A percentile compares a stretch with the other conserved stretches of the same genome.
phyloP scores from a whole-genome alignment of 1,140 invertebrate species.

The Lepidurus apus region DNA sequence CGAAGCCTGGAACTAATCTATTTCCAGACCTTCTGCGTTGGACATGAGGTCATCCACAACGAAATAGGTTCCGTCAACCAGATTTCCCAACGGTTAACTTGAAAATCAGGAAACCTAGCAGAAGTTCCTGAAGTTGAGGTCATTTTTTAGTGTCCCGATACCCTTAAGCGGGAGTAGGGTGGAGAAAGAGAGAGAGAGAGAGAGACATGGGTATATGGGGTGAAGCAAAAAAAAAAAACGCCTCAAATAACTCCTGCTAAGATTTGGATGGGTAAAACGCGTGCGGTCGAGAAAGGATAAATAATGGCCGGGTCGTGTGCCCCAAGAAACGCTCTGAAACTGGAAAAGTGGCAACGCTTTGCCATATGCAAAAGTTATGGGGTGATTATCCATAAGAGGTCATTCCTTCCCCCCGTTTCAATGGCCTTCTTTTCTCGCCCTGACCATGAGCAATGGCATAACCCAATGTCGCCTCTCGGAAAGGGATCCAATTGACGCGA shows the following conservation, averaged over 20 bases:
- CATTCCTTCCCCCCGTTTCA: neutral
- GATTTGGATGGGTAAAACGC: neutral
- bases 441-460: neutral
- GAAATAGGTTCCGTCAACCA: neutral
- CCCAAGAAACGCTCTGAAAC: neutral
- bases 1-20: neutral
- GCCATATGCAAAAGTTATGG: constrained; percentile 9
- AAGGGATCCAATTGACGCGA: neutral
- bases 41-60: neutral
- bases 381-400: constrained; percentile 10
- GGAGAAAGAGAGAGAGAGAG: neutral
- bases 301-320: neutral
- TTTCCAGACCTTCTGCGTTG: neutral
- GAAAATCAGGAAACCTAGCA: neutral
- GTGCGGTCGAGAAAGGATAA: neutral
- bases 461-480: neutral
- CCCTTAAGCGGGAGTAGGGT: neutral
- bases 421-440: neutral
- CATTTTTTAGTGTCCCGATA: neutral
- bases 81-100: neutral
- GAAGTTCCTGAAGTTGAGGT: constrained; percentile 18
- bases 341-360: neutral
- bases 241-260: neutral
- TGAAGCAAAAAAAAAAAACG: neutral
- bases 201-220: neutral